Evolutionary conservation across 1,140 invertebrate species (phyloP), one percentile per base, ranked within the genome.

Genomic region (Pseudomyrmex pallidus): DNA sequence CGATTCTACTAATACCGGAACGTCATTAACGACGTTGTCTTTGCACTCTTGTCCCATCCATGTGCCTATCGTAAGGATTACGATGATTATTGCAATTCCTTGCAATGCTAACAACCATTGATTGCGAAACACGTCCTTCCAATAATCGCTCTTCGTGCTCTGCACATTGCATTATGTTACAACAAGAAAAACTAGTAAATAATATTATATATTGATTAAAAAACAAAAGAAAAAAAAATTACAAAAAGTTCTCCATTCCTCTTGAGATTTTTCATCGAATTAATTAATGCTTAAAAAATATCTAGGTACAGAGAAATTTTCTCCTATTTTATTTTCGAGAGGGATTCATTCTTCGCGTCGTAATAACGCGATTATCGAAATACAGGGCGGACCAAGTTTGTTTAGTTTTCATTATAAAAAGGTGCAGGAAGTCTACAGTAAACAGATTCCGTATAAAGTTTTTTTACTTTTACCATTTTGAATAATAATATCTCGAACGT

Each of bases 81-180:
- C 17, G 13, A 67, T 66, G 3, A 77, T 64, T 54, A 77, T 54
- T 54, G 67, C 48, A 54, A 77, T 77, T 44, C 62, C 74, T 77
- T 77, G 74, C 15, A 77, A 54, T 4, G 5, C 25, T 44, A 77
- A 44, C 17, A 77, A 12, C 74, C 74, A 67, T 2, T 77, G 74
- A 77, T 54, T 77, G 56, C 25, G n/a, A 54, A 67, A 44, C 62
- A 54, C 74, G 13, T 77, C 64, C 13, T 20, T 77, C 74, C 74
- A 77, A 35, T 54, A 77, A 35, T 77, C 62, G 17, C 15, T 67
- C 7, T 10, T 17, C 15, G 8, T 67, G 12, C 20, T 67, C 74
- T 77, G 9, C 44, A 13, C 5, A 64, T 64, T 22, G 48, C 17
- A 12, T 46, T 74, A 62, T 8, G 17, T 76, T 64, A 66, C 52